phyloP scores from a whole-genome alignment of 2,888 invertebrate genomes.

The Notodonta ziczac region DNA sequence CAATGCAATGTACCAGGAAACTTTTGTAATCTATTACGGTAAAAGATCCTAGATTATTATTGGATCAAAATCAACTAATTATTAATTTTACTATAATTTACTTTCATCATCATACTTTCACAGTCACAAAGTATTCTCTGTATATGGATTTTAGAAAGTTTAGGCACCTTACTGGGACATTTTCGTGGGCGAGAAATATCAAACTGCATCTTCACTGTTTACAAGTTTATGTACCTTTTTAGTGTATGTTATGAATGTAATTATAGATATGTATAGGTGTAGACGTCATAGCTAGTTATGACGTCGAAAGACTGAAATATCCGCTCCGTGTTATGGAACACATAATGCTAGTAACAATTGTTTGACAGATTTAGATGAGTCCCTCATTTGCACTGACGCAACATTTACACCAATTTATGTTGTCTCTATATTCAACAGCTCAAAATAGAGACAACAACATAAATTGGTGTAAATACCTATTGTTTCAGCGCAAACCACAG shows the following conservation, averaged over 20 bases:
- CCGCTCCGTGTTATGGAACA: constrained; percentile 10
- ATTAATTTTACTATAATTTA: constrained; percentile 23
- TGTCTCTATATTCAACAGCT: no score
- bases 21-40: no score
- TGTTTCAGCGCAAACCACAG: no score
- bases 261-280: constrained; percentile 9
- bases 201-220: constrained; percentile 1
- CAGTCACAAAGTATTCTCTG: constrained; percentile 14
- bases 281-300: constrained; percentile 20
- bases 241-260: constrained; percentile 8
- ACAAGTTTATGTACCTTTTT: not conserved
- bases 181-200: constrained; percentile 20
- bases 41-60: not conserved
- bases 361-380: constrained; percentile 11
- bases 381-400: no score
- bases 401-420: no score
- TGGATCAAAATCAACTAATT: constrained; percentile 24
- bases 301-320: constrained; percentile 17
- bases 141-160: constrained; percentile 30
- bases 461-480: no score
- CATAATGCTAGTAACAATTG: constrained; percentile 10
- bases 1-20: no score
- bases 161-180: constrained; percentile 20
- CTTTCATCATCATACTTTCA: constrained; percentile 12
- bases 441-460: no score